These are phyloP conservation scores for Cercopithecus neglectus DNA, from an alignment of 2,797 vertebrate species.

Conservation along the genomic window DNA sequence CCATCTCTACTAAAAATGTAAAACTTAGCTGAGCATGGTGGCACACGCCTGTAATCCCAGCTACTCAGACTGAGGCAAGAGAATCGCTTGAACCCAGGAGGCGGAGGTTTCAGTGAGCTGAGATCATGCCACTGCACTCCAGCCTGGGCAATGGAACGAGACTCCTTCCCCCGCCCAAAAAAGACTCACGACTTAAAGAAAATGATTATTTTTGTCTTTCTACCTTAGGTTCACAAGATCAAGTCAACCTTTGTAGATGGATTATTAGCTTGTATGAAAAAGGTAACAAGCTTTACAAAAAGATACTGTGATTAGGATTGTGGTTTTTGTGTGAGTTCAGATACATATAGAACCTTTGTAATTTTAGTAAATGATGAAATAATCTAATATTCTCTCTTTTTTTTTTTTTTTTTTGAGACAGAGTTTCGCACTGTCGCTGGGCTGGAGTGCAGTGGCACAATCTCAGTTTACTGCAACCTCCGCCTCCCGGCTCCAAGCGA, in stretches of 20 bases:
- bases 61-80: background rate
- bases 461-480: background rate
- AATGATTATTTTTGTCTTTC: background rate
- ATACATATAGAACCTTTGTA: background rate
- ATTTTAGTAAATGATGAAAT: background rate
- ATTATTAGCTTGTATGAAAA: constrained; percentile 87
- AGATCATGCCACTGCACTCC: background rate
- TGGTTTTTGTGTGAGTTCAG: background rate
- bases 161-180: background rate
- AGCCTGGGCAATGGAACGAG: background rate
- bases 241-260: constrained; percentile 95
- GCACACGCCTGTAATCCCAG: background rate
- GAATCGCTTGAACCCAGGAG: background rate
- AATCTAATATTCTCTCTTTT: background rate
- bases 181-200: background rate
- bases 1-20: background rate
- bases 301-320: background rate
- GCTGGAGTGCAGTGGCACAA: background rate
- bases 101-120: background rate
- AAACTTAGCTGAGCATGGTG: background rate
- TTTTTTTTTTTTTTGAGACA: background rate
- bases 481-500: no score
- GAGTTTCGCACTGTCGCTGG: background rate
- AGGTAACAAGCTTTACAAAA: constrained; percentile 83
- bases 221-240: constrained; percentile 91